Conservation (phyloP, 2,797 vertebrate genomes). For the Gorsachius magnificus region DNA sequence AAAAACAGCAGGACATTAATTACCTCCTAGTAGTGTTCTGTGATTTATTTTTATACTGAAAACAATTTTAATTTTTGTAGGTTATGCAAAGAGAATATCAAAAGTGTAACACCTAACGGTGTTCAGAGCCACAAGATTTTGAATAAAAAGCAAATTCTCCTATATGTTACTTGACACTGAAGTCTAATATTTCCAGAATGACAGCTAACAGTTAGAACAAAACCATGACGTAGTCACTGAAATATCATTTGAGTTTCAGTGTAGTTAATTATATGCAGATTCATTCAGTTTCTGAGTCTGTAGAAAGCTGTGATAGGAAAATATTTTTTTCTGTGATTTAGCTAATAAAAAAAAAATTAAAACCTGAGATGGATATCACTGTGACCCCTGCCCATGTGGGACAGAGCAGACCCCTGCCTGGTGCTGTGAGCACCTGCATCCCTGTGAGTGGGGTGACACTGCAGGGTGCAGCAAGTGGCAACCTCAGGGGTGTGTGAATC, state of each 20-base stretch:
- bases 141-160: background rate
- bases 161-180: background rate
- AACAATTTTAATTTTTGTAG: background rate
- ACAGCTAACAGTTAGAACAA: background rate
- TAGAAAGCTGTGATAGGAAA: background rate
- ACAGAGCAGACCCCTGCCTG: background rate
- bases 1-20: background rate
- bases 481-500: rapidly evolving
- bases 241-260: background rate
- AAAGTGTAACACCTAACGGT: background rate
- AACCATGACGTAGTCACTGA: background rate
- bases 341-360: background rate
- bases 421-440: rapidly evolving
- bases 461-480: background rate
- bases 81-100: background rate
- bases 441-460: rapidly evolving
- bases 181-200: background rate
- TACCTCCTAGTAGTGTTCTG: background rate
- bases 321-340: background rate
- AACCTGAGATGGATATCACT: background rate
- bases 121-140: background rate
- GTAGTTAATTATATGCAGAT: background rate
- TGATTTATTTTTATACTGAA: constrained; percentile 1
- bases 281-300: background rate
- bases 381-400: rapidly evolving